These are phyloP conservation scores for Ctenochaetus hawaiiensis DNA, from an alignment of 2,797 vertebrate genomes.

Conservation along the genomic window DNA sequence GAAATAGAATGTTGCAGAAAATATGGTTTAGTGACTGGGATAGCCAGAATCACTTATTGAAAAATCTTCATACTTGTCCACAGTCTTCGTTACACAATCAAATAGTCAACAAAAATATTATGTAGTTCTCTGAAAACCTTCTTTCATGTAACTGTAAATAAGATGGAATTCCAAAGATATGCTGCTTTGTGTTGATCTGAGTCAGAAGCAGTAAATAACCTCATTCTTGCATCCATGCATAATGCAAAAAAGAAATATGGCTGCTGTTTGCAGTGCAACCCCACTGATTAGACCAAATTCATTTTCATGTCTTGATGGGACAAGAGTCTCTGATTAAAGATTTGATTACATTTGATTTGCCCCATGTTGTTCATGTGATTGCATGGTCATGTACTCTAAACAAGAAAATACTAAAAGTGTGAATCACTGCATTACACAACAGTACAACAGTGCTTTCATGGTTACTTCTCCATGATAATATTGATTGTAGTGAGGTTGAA, in stretches of 20 bases:
- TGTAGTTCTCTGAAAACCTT: too few relatives aligned
- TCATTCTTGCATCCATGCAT: background rate
- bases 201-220: constrained; percentile 16
- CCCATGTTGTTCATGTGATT: constrained; percentile 43
- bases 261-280: background rate
- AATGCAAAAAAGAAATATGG: constrained; percentile 3
- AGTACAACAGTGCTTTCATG: background rate
- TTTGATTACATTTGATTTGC: constrained; percentile 25
- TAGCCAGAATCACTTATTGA: too few relatives aligned
- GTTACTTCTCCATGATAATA: background rate
- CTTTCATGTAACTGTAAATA: too few relatives aligned
- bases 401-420: constrained; percentile 1
- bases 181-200: background rate
- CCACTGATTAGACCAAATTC: background rate
- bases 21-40: too few relatives aligned
- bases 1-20: too few relatives aligned
- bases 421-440: constrained; percentile 23
- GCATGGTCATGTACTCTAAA: constrained; percentile 24
- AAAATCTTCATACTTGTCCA: too few relatives aligned
- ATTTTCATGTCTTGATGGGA: constrained; percentile 13
- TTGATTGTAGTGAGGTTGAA: background rate
- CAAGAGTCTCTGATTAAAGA: constrained; percentile 6
- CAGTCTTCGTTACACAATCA: too few relatives aligned
- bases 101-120: too few relatives aligned
- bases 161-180: background rate